Evolutionary conservation across 30 jellyfish, hydroid and myxozoan species (phyloP), one percentile per base, ranked within the genome.

Genomic region (Rhopilema esculentum): DNA sequence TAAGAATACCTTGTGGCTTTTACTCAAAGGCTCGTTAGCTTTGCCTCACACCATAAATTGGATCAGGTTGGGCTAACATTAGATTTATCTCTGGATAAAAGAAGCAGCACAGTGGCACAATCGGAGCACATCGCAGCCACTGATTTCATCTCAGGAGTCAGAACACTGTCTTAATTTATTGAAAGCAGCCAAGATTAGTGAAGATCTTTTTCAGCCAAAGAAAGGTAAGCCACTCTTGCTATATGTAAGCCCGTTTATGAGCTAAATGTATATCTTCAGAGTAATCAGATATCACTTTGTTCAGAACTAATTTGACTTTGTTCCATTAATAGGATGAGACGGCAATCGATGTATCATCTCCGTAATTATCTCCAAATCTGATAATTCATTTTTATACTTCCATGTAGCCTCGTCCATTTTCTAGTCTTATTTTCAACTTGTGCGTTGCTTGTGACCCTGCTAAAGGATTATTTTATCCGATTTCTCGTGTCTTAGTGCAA

Each of bases 1-100:
- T 78, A 78, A n/a, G 66, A 29, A 53, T 78, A 49, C 88, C 88
- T 78, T 78, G 88, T 78, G 88, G 88, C 66, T 78, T 78, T 61
- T 64, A n/a, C 79, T 78, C 88, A 78, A 78, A 57, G 88, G 29
- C 88, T 78, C 79, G 70, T 78, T 62, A 78, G 79, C 48, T 75
- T 78, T 78, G 65, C 88, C 84, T 78, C 88, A 78, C 48, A 27
- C 61, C 77, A 78, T 78, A 78, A 78, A 78, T 64, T 78, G 88
- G 88, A 78, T 78, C 79, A 78, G 69, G 33, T 32, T n/a, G 24
- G 76, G 69, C 88, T 65, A 78, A 78, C 88, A 78, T 57, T 21
- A 78, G 88, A 78, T 78, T 78, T 57, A 16, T 18, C 51, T 66
- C 4, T 27, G 68, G 66, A 78, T 78, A 78, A 51, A 78, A 78